phyloP scores from a whole-genome alignment of 2,888 invertebrate species.

The Torymus tubicola region DNA sequence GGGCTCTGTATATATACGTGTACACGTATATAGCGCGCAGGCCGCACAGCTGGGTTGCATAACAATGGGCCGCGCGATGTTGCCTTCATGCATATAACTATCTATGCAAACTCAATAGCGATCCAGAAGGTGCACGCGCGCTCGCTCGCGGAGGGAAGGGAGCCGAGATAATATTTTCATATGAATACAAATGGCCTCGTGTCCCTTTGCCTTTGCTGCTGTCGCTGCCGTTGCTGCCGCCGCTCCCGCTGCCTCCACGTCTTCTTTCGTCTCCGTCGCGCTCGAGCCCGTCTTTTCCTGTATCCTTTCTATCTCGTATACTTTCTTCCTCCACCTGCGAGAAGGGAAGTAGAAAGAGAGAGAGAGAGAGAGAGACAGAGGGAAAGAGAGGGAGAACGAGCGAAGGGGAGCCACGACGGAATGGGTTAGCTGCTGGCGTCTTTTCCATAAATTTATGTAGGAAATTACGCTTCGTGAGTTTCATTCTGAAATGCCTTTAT shows the following conservation, averaged over 20 bases:
- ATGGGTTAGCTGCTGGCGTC: slow-evolving; percentile 53
- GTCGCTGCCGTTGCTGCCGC: not conserved
- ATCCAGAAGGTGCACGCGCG: slow-evolving; percentile 65
- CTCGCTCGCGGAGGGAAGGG: slow-evolving; percentile 21
- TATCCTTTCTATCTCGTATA: slow-evolving; percentile 48
- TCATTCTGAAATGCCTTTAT: slow-evolving; percentile 60
- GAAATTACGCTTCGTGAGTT: slow-evolving; percentile 59
- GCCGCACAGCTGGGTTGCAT: slow-evolving; percentile 62
- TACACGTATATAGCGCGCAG: too few relatives aligned
- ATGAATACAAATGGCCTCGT: slow-evolving; percentile 56
- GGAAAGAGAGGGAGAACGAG: slow-evolving; percentile 26
- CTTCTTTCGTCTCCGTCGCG: slow-evolving; percentile 13
- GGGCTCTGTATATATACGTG: too few relatives aligned
- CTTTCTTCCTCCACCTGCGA: slow-evolving; percentile 44
- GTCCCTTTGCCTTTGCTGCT: slow-evolving; percentile 26
- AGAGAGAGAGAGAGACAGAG: slow-evolving; percentile 24
- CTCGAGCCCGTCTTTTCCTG: slow-evolving; percentile 35
- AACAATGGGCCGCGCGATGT: slow-evolving; percentile 67
- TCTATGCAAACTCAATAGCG: slow-evolving; percentile 71
- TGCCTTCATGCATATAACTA: slow-evolving; percentile 55
- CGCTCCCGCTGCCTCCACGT: slow-evolving; percentile 6
- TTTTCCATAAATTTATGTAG: slow-evolving; percentile 60
- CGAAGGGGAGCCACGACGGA: slow-evolving; percentile 20
- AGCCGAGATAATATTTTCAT: slow-evolving; percentile 54
- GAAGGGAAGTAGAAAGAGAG: not conserved